Percentiles rank a stretch among this genome's conserved stretches.
Evolutionary conservation across 2,113 vertebrate genomes (phyloP).

Genomic region (Talpa occidentalis): DNA sequence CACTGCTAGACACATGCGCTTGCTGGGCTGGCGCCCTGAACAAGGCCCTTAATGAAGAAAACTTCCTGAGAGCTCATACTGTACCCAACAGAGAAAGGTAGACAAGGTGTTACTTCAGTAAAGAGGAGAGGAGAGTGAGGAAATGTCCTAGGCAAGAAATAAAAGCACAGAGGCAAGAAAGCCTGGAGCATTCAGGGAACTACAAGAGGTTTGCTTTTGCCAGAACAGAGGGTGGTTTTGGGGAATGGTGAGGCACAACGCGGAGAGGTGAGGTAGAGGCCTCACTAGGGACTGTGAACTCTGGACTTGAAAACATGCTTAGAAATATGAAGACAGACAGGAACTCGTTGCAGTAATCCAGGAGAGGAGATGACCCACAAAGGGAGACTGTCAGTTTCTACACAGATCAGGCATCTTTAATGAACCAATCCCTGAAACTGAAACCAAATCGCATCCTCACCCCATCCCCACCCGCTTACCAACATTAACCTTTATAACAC

Average conservation of each 20-base stretch:
- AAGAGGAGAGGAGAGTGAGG: neutral
- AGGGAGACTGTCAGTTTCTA: conserved; percentile 16
- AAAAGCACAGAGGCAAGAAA: neutral
- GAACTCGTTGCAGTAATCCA: neutral
- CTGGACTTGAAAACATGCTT: neutral
- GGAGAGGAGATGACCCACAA: neutral
- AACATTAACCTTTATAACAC: neutral
- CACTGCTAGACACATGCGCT: neutral
- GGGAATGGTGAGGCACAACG: neutral
- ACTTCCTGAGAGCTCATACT: neutral
- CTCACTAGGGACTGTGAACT: neutral
- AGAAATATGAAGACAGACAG: neutral
- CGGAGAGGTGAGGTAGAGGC: neutral
- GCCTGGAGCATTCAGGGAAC: neutral
- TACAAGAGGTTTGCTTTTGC: neutral
- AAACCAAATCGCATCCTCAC: neutral
- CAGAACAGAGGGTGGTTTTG: neutral
- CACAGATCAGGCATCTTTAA: conserved; percentile 17
- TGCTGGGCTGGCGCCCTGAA: neutral
- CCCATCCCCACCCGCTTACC: neutral
- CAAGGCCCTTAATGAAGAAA: neutral
- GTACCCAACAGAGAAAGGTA: neutral
- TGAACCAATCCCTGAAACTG: neutral
- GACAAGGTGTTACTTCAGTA: neutral
- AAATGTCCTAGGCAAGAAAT: conserved; percentile 20